Evolutionary conservation across 92 coral and sea anemone genomes (phyloP).

Genomic region (Montipora capitata): DNA sequence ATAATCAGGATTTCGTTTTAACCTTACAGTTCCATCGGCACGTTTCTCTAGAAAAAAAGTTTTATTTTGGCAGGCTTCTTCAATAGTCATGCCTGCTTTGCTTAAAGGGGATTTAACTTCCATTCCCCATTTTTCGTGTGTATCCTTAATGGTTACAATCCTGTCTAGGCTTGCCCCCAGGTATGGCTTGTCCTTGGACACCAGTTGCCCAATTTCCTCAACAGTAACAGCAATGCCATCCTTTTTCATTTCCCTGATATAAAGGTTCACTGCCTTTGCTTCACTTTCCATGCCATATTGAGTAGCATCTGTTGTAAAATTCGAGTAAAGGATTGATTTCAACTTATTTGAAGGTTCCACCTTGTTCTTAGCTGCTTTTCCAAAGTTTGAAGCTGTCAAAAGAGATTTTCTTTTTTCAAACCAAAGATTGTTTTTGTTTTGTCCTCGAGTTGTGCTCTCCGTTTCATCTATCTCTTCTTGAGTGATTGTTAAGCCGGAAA

Average conservation of each 20-base stretch:
- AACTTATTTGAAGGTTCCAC: constrained; percentile 63
- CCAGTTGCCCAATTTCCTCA: constrained; percentile 62
- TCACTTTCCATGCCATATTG: constrained; percentile 72
- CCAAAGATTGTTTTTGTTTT: constrained; percentile 48
- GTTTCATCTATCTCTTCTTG: constrained; percentile 26
- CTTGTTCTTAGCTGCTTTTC: constrained; percentile 17
- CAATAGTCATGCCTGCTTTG: constrained; percentile 55
- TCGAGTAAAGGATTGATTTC: constrained; percentile 45
- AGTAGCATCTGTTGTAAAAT: constrained; percentile 42
- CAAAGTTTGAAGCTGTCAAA: constrained; percentile 62
- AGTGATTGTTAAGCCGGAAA: constrained; percentile 22
- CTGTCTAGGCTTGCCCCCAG: constrained; percentile 55
- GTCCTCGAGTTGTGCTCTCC: no score
- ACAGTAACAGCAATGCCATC: constrained; percentile 23
- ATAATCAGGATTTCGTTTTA: constrained; percentile 8
- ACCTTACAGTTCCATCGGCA: constrained; percentile 7
- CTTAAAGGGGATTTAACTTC: constrained; percentile 68
- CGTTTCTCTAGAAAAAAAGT: constrained; percentile 21
- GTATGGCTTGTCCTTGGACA: constrained; percentile 51
- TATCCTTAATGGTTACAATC: constrained; percentile 14
- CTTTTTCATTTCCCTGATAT: constrained; percentile 17
- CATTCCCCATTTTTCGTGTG: constrained; percentile 50
- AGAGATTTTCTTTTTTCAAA: constrained; percentile 26
- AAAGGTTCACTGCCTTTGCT: constrained; percentile 40
- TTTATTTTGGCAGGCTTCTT: constrained; percentile 37